Base-by-base conservation (phyloP, 2,797 vertebrate genomes). In the Oreochromis mossambicus region DNA sequence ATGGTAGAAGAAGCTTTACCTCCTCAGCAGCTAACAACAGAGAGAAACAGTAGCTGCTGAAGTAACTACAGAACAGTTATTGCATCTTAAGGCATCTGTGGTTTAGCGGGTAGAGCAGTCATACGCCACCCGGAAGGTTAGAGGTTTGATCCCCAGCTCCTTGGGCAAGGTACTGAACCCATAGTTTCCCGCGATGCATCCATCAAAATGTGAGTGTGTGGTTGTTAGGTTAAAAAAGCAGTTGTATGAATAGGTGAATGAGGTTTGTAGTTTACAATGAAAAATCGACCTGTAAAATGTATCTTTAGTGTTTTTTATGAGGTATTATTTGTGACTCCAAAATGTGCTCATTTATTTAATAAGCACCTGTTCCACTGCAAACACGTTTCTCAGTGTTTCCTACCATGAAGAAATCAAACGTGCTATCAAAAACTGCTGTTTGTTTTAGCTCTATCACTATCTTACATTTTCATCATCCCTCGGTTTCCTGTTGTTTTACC, bases 1-100 rank as follows among this genome's bases (percentile, higher is more conserved):
- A 79, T 61, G 24, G 77, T 83, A 66, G 68, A 63, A 36, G 48
- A 55, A 81, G 50, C 38, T 68, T 50, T 61, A 66, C 29, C 46
- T 79, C 73, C 52, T 70, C 12, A 34, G 61, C 73, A 36, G 24
- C 14, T 41, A 85, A 54, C 7, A 6, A 5, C 15, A 48, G 0
- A 0, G 24, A 29, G 43, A 29, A 48, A 73, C 68, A 73, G 43
- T 48, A 48, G 5, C 68, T 8, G 17, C 24, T 75, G 43, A 75
- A 75, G 43, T 50, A 13, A 75, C 10, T 50, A 15, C 46, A 48
- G 17, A 70, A 46, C 41, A 0, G 8, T 5, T 50, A 50, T 3
- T 75, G 43, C 43, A 29, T 46, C 43, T 29, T 48, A 11, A 26
- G 24, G 66, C 14, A 43, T 14, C 38, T 70, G 38, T 70, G 21